Evolutionary conservation across 2,797 vertebrate genomes (phyloP).

Genomic region (Lepus townsendii): DNA sequence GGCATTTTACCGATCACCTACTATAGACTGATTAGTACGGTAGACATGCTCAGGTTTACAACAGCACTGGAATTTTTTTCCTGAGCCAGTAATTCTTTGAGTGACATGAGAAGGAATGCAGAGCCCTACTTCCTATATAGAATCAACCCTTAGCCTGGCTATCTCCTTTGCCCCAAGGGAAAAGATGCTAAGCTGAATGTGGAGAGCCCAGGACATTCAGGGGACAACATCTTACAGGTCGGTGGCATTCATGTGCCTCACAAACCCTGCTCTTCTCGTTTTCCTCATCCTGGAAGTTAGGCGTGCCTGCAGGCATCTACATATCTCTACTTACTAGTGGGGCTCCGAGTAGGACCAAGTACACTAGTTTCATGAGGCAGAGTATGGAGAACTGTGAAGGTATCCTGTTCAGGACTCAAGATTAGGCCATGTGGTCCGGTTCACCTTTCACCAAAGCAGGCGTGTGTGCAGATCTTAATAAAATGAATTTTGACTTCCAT

Average conservation of each 20-base stretch:
- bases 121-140: background rate
- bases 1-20: background rate
- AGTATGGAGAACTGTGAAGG: background rate
- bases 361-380: accelerated
- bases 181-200: background rate
- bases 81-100: constrained; percentile 2
- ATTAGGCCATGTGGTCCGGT: background rate
- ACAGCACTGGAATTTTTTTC: too few species aligned
- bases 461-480: background rate
- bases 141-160: background rate
- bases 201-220: background rate
- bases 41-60: background rate
- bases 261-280: background rate
- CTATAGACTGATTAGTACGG: background rate
- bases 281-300: background rate
- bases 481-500: background rate
- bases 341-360: background rate
- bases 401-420: background rate
- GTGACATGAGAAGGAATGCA: background rate
- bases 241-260: background rate
- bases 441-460: background rate
- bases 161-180: background rate
- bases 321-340: background rate
- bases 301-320: background rate
- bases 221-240: background rate